A percentile compares a stretch with the other conserved stretches of the same genome.
phyloP scores from a whole-genome alignment of 2,888 invertebrate species.

The Ophraella communa region DNA sequence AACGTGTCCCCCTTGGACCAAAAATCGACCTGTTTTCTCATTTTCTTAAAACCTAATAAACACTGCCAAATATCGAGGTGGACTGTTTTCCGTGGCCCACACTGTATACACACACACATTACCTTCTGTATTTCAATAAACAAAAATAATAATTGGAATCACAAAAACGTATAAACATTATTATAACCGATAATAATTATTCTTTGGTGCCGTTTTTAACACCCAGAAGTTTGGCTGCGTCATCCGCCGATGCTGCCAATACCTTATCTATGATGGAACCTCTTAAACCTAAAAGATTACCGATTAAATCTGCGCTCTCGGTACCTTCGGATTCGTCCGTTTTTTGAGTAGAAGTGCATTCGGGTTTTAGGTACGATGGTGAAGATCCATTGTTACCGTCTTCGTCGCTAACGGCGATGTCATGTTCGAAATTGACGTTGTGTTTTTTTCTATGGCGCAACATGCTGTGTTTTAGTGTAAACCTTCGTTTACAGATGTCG shows the following conservation, averaged over 20 bases:
- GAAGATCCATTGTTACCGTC: conserved; percentile 48
- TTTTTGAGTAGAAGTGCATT: conserved; percentile 58
- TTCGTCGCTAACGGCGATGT: conserved; percentile 60
- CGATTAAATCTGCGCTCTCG: conserved; percentile 78
- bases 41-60: too few relatives aligned
- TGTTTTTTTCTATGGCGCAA: conserved; percentile 91
- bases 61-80: too few relatives aligned
- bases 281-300: conserved; percentile 86
- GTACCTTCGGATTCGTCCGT: conserved; percentile 61
- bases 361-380: conserved; percentile 14
- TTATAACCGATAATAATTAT: conserved; percentile 25
- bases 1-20: too few relatives aligned
- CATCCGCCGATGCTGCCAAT: conserved; percentile 82
- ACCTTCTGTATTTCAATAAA: conserved; percentile 14
- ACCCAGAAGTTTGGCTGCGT: conserved; percentile 86
- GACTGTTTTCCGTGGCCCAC: too few relatives aligned
- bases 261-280: conserved; percentile 86
- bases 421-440: conserved; percentile 63
- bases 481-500: conserved; percentile 85
- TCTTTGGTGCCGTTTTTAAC: conserved; percentile 65
- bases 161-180: conserved; percentile 4
- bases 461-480: conserved; percentile 95
- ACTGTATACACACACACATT: conserved; percentile 16
- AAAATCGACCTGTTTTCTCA: too few relatives aligned
- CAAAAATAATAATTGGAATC: conserved; percentile 5